These are phyloP conservation scores for Potamarius usumacintae DNA, from an alignment of 2,113 vertebrate genomes.

Conservation along the genomic window DNA sequence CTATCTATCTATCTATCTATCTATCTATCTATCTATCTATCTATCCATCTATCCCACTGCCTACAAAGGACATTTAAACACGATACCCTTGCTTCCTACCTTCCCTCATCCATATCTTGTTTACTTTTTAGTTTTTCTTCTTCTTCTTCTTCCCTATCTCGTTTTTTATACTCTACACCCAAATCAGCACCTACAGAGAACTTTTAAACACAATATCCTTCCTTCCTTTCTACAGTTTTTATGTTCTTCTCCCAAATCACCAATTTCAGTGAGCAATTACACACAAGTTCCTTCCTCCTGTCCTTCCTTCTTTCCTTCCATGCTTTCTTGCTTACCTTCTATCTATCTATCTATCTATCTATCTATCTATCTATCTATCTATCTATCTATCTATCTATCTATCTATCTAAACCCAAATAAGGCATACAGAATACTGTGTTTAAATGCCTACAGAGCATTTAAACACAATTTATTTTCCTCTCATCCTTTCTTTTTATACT, in stretches of 20 bases:
- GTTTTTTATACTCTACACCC: no score
- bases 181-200: background rate
- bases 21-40: background rate
- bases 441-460: background rate
- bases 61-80: background rate
- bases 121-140: background rate
- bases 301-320: background rate
- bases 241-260: background rate
- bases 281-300: background rate
- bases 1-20: background rate
- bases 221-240: background rate
- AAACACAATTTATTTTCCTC: background rate
- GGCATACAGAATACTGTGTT: no score
- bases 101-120: background rate
- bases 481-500: background rate
- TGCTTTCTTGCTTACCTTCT: background rate
- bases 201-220: background rate
- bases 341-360: background rate
- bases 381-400: background rate
- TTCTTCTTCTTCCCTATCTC: background rate
- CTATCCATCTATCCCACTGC: background rate
- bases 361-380: background rate
- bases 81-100: background rate
- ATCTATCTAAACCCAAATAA: background rate
- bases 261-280: background rate